Evolutionary conservation across 2,113 vertebrate species (phyloP), one percentile per base, ranked within the genome.

Genomic region (Isurus oxyrinchus): DNA sequence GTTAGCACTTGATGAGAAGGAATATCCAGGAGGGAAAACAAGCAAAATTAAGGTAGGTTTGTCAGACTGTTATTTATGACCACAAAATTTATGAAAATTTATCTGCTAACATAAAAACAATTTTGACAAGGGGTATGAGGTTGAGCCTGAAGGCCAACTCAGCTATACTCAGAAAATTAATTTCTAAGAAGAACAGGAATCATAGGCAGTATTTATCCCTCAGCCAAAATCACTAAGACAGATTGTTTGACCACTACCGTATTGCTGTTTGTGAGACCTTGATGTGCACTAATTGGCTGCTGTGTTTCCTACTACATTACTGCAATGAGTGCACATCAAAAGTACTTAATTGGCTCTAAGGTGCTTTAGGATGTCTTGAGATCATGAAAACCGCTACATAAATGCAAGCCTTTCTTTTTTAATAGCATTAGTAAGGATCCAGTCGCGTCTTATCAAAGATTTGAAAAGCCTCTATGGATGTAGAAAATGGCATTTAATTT

Each of bases 1-100:
- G 99, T 99, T 99, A 96, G 99, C 99, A 0, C 96, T 99, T 90
- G 99, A 99, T 97, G 99, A 99, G 96, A 99, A 99, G 91, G 99
- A 99, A 96, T 99, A 99, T 97, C 99, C 99, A 0, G 99, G 99
- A 96, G 99, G 99, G 0, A 99, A 99, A 97, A 99, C 98, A 3
- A 98, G 98, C 44, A 98, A 98, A 96, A 99, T 99, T 97, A 98
- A 99, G 98, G 99, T 99, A 97, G 97, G 98, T 86, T 96, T 49
- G 10, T 31, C 27, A 72, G 25, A 49, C 19, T 72, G 35, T 31
- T 13, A 95, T 72, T 72, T 76, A 76, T 67, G 1, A 31, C 11
- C 6, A 95, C 10, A 13, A 21, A 35, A 69, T 94, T 19, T 5
- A 55, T 13, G 21, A 95, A 95, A 49, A 49, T 40, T 3, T 67